phyloP scores from a whole-genome alignment of 2,888 invertebrate genomes.

The Calameuta filiformis region DNA sequence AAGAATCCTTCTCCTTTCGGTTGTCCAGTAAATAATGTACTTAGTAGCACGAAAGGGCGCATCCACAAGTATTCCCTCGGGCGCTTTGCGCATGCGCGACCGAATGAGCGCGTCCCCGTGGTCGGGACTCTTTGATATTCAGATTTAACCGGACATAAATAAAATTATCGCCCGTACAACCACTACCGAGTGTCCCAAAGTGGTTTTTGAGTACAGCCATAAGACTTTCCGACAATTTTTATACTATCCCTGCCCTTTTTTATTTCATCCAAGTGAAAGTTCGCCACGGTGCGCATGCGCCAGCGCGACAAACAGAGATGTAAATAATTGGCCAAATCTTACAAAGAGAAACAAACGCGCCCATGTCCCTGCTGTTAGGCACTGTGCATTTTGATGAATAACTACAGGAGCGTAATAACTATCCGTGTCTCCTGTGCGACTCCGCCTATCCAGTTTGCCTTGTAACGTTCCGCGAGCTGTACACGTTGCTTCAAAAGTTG shows the following conservation, averaged over 20 bases:
- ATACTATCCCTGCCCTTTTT: neutral
- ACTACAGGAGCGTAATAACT: slow-evolving; percentile 39
- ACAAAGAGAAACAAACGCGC: neutral
- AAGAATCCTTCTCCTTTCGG: slow-evolving; percentile 1
- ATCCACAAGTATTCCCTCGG: neutral
- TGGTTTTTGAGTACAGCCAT: neutral
- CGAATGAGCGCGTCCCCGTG: neutral
- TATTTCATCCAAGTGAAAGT: neutral
- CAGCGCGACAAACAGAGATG: neutral
- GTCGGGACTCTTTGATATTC: slow-evolving; percentile 23
- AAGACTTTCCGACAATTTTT: neutral
- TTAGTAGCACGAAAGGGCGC: neutral
- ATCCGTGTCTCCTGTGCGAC: slow-evolving; percentile 37
- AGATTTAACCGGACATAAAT: slow-evolving; percentile 19
- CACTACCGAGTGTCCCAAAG: neutral
- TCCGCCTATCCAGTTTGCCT: slow-evolving; percentile 53
- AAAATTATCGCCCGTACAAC: slow-evolving; percentile 17
- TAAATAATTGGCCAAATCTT: neutral
- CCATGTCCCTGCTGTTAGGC: neutral
- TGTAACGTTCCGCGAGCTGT: slow-evolving; percentile 42
- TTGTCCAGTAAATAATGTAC: slow-evolving; percentile 4
- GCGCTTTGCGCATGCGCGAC: slow-evolving; percentile 10
- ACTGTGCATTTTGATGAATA: slow-evolving; percentile 43
- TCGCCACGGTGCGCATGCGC: neutral
- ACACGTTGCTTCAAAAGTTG: slow-evolving; percentile 38